Percentiles rank a stretch among this genome's conserved stretches.
Evolutionary conservation across 2,888 invertebrate genomes (phyloP).

Genomic region (Mythimna loreyi): DNA sequence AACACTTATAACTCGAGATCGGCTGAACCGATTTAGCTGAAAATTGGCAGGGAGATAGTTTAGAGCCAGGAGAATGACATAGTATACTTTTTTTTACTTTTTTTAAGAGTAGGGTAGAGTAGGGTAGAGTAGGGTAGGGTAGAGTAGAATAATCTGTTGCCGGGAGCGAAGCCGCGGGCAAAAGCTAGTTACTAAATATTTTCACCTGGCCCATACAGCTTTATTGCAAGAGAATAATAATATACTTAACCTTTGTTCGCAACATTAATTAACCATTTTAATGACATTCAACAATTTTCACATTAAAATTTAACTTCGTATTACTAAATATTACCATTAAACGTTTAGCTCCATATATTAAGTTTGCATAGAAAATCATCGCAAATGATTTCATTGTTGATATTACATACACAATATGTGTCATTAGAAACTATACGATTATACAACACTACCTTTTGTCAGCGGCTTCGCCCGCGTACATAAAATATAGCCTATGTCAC

Average conservation of each 20-base stretch:
- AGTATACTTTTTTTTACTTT: too few species aligned
- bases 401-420: conserved; percentile 9
- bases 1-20: too few species aligned
- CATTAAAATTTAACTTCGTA: conserved; percentile 13
- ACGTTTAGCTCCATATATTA: not conserved
- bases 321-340: conserved; percentile 18
- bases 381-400: conserved; percentile 15
- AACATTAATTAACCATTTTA: conserved; percentile 9
- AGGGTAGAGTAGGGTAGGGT: too few species aligned
- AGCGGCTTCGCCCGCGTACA: too few species aligned
- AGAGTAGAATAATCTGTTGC: too few species aligned
- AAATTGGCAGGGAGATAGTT: too few species aligned
- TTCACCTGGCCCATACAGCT: not conserved
- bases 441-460: too few species aligned
- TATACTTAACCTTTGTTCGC: not conserved
- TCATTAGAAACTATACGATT: conserved; percentile 1
- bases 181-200: not conserved
- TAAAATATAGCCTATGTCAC: too few species aligned
- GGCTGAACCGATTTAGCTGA: too few species aligned
- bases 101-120: too few species aligned
- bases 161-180: too few species aligned
- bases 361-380: conserved; percentile 22
- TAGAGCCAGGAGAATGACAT: too few species aligned
- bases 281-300: not conserved
- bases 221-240: not conserved